Percentiles rank a stretch among this genome's conserved stretches.
Evolutionary conservation across 2,113 vertebrate species (phyloP).

Genomic region (Heloderma charlesbogerti): DNA sequence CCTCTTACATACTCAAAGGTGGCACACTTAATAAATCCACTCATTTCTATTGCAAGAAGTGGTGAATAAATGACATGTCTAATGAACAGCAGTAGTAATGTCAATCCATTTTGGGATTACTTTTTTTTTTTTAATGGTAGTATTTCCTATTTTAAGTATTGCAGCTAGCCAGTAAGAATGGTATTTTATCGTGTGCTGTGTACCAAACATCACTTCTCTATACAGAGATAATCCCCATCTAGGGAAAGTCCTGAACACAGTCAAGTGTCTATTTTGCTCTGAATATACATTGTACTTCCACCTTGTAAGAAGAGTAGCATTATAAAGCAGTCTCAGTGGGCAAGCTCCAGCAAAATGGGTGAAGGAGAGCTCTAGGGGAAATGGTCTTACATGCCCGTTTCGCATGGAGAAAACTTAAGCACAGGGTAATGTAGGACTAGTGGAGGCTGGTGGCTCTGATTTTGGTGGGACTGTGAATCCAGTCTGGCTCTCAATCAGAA

Average conservation of each 20-base stretch:
- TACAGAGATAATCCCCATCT: background rate
- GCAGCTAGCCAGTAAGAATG: background rate
- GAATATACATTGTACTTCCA: background rate
- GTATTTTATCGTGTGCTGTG: background rate
- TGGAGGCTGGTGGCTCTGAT: no score
- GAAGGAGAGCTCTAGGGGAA: background rate
- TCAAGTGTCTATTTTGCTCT: background rate
- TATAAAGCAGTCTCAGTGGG: background rate
- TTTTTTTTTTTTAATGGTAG: background rate
- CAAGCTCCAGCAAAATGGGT: background rate
- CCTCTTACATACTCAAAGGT: background rate
- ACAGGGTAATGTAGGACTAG: background rate
- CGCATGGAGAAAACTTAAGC: background rate
- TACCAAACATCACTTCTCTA: background rate
- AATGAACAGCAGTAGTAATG: background rate
- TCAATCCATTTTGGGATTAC: background rate
- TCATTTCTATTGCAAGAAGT: conserved; percentile 1
- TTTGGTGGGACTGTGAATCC: no score
- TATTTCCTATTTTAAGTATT: background rate
- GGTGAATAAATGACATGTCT: background rate
- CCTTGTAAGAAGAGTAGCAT: background rate
- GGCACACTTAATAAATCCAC: conserved; percentile 6
- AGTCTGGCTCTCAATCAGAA: no score
- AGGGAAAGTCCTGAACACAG: background rate
- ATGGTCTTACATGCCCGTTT: background rate